Base-by-base conservation (phyloP, 2,113 vertebrate species). In the Lates calcarifer region DNA sequence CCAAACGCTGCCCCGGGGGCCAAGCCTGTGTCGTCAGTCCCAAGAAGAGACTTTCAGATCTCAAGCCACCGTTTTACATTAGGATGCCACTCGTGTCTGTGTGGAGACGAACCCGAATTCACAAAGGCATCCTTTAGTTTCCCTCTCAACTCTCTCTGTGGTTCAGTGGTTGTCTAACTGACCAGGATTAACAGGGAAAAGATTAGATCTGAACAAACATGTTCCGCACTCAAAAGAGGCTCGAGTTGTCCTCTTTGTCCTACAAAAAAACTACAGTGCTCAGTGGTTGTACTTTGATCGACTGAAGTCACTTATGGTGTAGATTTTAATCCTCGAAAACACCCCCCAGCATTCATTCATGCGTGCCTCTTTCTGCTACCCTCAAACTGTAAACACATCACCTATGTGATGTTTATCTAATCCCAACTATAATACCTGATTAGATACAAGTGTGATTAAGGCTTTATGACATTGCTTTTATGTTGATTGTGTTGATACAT, bases 401-500 rank as follows among this genome's bases (percentile, higher is more conserved):
- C 81, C 88, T 83, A 53, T 70, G 72, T 65, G 56, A 71, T 77
- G 67, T 71, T 60, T 15, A 73, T 61, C 37, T 86, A 87, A 93
- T 90, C 88, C 79, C 18, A 43, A 45, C 66, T 63, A 57, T 91
- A 91, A 92, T 84, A 82, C 87, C 85, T 87, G 86, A 91, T 92
- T 90, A 89, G 13, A 87, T 70, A 79, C 83, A 87, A 86, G 81
- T 86, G 57, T 88, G 90, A 89, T 92, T 87, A 77, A 61, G 60
- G 72, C 26, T 87, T 90, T 78, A 68, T 87, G 61, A 57, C 75
- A 66, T 39, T 75, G 92, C 92, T 94, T 92, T 94, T 88, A 94
- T 88, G 86, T 84, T 93, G 89, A 94, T 94, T 92, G 35, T 91
- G 91, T 88, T 92, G 79, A 88, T 90, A 86, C 89, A 73, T 89